Percentiles rank a stretch among this genome's conserved stretches.
Conservation (phyloP, 2,113 vertebrate genomes). For the Eubucco bourcierii region DNA sequence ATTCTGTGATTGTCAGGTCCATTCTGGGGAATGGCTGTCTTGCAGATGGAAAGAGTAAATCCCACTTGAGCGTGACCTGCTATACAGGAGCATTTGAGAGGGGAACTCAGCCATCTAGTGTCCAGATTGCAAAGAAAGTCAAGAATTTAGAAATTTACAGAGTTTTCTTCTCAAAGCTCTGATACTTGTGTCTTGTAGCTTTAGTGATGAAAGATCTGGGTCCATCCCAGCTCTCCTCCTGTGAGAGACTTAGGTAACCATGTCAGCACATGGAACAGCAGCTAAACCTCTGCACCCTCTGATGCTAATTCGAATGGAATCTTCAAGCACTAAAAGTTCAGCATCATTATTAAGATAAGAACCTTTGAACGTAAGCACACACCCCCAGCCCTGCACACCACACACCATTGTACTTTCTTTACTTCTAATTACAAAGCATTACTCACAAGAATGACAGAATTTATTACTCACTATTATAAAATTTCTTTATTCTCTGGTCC, state of each 20-base stretch:
- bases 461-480: conserved; percentile 63
- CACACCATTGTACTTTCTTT: conserved; percentile 38
- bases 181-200: background rate
- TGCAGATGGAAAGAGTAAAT: background rate
- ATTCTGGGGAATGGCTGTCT: background rate
- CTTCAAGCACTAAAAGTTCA: conserved; percentile 7
- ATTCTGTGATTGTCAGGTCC: background rate
- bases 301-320: conserved; percentile 1
- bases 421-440: conserved; percentile 65
- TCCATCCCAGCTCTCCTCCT: background rate
- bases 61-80: background rate
- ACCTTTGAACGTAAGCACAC: background rate
- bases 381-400: conserved; percentile 36
- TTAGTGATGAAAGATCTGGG: background rate
- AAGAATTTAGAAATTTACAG: background rate
- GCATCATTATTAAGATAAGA: conserved; percentile 20
- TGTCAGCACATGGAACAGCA: background rate
- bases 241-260: background rate
- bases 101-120: background rate
- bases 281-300: background rate
- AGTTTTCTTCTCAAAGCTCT: background rate
- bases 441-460: conserved; percentile 59
- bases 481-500: background rate
- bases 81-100: background rate
- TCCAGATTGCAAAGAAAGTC: background rate